Conservation (phyloP, 2,797 vertebrate genomes). For the Anguilla anguilla region DNA sequence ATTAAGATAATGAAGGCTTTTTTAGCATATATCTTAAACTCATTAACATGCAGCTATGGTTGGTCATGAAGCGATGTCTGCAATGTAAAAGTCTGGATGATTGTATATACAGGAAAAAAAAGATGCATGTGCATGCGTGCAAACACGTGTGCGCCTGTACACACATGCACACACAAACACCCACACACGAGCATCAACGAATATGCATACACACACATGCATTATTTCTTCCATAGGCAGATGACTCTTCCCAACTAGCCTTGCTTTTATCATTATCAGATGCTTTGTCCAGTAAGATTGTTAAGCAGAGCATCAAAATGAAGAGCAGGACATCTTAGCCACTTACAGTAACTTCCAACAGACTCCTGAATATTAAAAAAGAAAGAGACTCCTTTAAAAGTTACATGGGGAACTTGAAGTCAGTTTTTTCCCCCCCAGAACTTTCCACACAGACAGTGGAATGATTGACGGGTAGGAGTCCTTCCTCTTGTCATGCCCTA, state of each 20-base stretch:
- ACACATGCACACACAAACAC: background rate
- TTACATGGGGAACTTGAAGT: background rate
- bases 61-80: background rate
- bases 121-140: too few relatives aligned
- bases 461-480: background rate
- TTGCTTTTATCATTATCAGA: background rate
- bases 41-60: background rate
- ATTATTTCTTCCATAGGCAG: background rate
- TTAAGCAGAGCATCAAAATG: background rate
- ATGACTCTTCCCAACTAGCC: background rate
- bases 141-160: background rate
- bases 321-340: background rate
- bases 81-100: background rate
- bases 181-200: background rate
- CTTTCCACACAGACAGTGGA: background rate
- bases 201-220: background rate
- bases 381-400: background rate
- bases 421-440: background rate
- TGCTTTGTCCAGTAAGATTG: slow-evolving; percentile 8
- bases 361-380: background rate
- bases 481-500: background rate
- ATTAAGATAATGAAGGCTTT: background rate
- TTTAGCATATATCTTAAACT: background rate
- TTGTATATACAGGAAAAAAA: too few relatives aligned
- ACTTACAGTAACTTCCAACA: background rate